A percentile compares a stretch with the other conserved stretches of the same genome.
These are phyloP conservation scores for Corvus hawaiiensis DNA, from an alignment of 2,113 vertebrate genomes.

Conservation along the genomic window DNA sequence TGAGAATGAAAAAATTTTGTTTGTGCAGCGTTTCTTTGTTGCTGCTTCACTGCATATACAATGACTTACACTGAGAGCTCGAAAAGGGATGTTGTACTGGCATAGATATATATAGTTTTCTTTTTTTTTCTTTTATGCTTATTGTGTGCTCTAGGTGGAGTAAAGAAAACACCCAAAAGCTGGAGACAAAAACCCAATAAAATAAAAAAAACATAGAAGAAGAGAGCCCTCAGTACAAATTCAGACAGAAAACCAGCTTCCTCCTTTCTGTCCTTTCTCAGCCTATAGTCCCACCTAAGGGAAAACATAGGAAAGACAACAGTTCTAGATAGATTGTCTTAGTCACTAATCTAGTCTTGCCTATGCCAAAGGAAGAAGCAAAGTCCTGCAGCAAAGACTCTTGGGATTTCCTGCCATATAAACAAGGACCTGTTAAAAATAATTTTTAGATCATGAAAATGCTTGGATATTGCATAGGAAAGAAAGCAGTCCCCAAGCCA, in stretches of 20 bases:
- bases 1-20: background rate
- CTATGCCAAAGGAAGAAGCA: background rate
- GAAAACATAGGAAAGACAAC: background rate
- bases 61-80: background rate
- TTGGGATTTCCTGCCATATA: background rate
- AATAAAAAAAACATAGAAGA: background rate
- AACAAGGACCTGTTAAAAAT: background rate
- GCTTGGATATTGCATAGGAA: background rate
- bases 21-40: background rate
- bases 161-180: background rate
- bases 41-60: background rate
- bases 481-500: background rate
- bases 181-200: background rate
- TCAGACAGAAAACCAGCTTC: background rate
- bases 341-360: background rate
- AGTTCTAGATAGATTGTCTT: background rate
- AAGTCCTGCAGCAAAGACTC: background rate
- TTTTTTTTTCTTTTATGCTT: background rate
- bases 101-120: background rate
- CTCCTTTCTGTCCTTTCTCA: background rate
- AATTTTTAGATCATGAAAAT: background rate
- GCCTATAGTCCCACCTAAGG: background rate
- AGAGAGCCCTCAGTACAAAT: background rate
- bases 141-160: background rate
- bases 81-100: background rate